These are phyloP conservation scores for Hoplostethus mediterraneus DNA, from an alignment of 2,797 vertebrate genomes.

Conservation along the genomic window DNA sequence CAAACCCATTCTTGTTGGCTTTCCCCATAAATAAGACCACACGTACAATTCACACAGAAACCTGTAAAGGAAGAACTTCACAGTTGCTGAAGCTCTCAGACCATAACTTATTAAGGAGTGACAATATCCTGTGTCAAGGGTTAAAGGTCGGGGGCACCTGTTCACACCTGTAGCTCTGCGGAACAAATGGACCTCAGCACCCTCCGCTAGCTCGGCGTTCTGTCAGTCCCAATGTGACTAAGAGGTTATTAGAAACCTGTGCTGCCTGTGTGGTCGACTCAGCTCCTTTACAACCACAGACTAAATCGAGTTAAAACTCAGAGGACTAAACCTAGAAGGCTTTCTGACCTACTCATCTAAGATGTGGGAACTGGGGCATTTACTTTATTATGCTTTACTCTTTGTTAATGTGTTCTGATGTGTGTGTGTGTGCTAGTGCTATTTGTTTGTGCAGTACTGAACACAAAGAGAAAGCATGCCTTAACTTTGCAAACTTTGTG, in stretches of 20 bases:
- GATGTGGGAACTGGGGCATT: too few relatives aligned
- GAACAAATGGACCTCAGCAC: conserved; percentile 58
- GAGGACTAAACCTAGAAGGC: neutral
- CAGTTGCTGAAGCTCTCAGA: conserved; percentile 38
- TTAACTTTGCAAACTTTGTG: conserved; percentile 1
- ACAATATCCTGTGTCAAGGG: conserved; percentile 53
- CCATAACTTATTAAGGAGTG: conserved; percentile 46
- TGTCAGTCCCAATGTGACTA: conserved; percentile 12
- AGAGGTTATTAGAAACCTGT: conserved; percentile 23
- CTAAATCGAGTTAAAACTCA: conserved; percentile 14
- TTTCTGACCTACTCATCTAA: neutral
- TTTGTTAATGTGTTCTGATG: too few relatives aligned
- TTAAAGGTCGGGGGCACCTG: conserved; percentile 52
- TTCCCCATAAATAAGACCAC: conserved; percentile 36
- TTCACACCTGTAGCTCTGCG: conserved; percentile 59
- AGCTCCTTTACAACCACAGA: conserved; percentile 39
- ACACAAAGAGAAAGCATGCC: neutral
- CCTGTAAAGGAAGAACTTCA: conserved; percentile 37
- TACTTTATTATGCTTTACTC: too few relatives aligned
- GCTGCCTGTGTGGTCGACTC: conserved; percentile 26
- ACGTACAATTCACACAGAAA: conserved; percentile 40
- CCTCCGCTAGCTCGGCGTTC: conserved; percentile 22
- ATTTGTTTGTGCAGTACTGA: too few relatives aligned
- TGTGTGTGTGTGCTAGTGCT: too few relatives aligned
- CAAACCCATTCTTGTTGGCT: neutral